Evolutionary conservation across 2,113 vertebrate species (phyloP).

Genomic region (Calyptomena viridis): DNA sequence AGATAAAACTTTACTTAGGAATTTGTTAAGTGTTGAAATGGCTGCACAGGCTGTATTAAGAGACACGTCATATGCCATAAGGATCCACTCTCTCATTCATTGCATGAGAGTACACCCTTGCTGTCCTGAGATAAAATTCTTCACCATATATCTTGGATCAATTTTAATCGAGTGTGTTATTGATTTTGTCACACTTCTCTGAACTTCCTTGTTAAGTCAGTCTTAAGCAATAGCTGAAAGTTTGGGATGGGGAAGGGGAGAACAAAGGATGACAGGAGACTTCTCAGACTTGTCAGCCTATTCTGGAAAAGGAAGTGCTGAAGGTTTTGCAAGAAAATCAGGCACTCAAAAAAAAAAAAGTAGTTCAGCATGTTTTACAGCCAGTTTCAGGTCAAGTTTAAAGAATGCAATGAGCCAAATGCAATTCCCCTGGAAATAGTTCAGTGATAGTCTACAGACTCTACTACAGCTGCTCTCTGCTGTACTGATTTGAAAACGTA

Average conservation of each 20-base stretch:
- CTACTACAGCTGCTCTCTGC: neutral
- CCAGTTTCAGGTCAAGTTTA: neutral
- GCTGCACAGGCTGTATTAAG: neutral
- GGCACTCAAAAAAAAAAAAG: neutral
- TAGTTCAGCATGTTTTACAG: neutral
- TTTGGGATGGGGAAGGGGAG: neutral
- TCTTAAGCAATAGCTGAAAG: conserved; percentile 22
- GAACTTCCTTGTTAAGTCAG: neutral
- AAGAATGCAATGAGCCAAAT: neutral
- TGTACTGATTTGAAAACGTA: neutral
- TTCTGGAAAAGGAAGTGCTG: conserved; percentile 20
- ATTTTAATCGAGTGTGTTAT: neutral
- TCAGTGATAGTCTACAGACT: neutral
- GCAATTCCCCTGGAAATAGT: neutral
- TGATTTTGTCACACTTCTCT: neutral
- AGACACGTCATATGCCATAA: neutral
- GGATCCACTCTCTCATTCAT: neutral
- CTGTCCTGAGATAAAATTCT: neutral
- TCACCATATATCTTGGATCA: neutral
- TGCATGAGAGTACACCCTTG: neutral
- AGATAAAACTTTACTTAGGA: neutral
- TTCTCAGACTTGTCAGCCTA: neutral
- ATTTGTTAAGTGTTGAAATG: neutral
- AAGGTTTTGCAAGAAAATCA: conserved; percentile 26
- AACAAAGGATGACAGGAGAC: neutral